phyloP scores from a whole-genome alignment of 2,797 vertebrate species.

The Sebastes glaucus region DNA sequence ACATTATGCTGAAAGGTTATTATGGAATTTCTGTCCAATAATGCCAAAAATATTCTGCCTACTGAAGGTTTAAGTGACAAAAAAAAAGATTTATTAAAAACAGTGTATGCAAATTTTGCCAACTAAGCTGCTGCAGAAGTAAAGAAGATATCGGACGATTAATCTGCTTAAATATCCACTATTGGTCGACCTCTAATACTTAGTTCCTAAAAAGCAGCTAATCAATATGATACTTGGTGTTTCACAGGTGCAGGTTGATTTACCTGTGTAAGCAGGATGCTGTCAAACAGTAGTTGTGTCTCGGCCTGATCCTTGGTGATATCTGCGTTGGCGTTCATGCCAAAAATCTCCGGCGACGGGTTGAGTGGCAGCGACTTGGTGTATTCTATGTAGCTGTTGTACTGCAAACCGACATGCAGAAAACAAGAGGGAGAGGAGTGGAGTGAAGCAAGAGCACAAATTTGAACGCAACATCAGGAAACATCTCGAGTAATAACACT shows the following conservation, averaged over 20 bases:
- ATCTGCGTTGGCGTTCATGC: slow-evolving; percentile 90
- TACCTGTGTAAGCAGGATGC: slow-evolving; percentile 89
- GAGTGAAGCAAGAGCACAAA: slow-evolving; percentile 14
- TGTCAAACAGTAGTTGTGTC: slow-evolving; percentile 89
- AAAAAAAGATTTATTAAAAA: neutral
- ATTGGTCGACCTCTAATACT: neutral
- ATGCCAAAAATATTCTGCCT: too few species aligned
- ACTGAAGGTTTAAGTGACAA: neutral
- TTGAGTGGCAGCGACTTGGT: slow-evolving; percentile 88
- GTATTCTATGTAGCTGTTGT: slow-evolving; percentile 87
- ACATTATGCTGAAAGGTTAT: too few species aligned
- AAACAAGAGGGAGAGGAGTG: slow-evolving; percentile 9
- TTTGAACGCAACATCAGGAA: slow-evolving; percentile 62
- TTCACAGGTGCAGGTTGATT: neutral
- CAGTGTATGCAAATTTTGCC: neutral
- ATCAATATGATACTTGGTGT: neutral
- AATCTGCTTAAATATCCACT: neutral
- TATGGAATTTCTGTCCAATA: too few species aligned
- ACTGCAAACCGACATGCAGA: slow-evolving; percentile 67
- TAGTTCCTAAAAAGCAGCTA: neutral
- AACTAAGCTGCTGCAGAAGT: neutral
- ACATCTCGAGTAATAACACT: slow-evolving; percentile 68
- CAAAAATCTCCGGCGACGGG: slow-evolving; percentile 88
- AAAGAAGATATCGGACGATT: neutral
- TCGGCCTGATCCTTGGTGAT: slow-evolving; percentile 91